Evolutionary conservation across 2,113 vertebrate species (phyloP), one percentile per base, ranked within the genome.

Genomic region (Anarhynchus alexandrinus): DNA sequence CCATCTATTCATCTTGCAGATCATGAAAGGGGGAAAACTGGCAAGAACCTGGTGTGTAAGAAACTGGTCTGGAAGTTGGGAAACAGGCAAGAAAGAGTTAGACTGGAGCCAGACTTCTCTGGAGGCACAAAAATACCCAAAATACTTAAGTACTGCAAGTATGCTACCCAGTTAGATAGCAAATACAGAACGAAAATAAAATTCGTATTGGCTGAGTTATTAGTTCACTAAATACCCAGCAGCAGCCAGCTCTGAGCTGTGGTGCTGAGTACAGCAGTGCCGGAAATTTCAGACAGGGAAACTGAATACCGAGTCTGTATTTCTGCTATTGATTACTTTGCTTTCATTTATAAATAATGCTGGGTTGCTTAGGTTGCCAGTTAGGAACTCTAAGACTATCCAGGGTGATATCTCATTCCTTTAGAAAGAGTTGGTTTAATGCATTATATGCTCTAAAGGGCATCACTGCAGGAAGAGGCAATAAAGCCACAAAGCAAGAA

Each of bases 291-390:
- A 79, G 58, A 52, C 47, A 51, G 30, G 64, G 93, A 88, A 95
- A 89, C 38, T 59, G 74, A 94, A 91, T 49, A 85, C 84, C 1
- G 1, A 58, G 71, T 62, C 78, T 82, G 20, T 59, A 55, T 58
- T 77, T 49, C 58, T 90, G 82, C 64, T 96, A 95, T 96, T 15
- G 34, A 78, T 95, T 96, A 81, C 95, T 91, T 86, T 71, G 21
- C 42, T 90, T 90, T 93, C 95, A 96, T 95, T 91, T 94, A 95
- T 95, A 90, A 96, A 91, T 96, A 90, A 93, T 88, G 82, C 25
- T 86, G 77, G 64, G 19, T 38, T 95, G n/a, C 84, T 88, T 83
- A 86, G 38, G 29, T 70, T 94, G 74, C 61, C 85, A 78, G 32
- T 64, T 66, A 52, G 51, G 82, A 86, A 71, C 21, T 73, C 58